Evolutionary conservation across 2,113 vertebrate species (phyloP), one percentile per base, ranked within the genome.

Genomic region (Sceloporus undulatus): DNA sequence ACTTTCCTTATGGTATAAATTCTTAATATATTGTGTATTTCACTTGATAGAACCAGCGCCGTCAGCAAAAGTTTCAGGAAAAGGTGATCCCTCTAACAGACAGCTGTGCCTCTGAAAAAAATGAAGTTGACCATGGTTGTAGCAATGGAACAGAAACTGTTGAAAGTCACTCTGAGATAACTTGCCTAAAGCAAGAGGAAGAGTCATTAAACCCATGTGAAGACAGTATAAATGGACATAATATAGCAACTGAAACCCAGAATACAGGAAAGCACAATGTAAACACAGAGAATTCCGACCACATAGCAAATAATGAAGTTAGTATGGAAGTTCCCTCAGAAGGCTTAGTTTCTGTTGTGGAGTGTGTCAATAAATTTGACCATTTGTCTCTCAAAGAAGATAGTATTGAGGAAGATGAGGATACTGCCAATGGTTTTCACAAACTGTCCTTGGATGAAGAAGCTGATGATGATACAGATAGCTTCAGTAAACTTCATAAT

Each of bases 41-140:
- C 79, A 73, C 93, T 95, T 79, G 79, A 59, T 89, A 99, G 99
- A 98, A 94, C 89, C 98, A 98, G 88, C 98, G 97, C 86, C 96
- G 96, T 40, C 98, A 98, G 92, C 98, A 98, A 87, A 99, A 98
- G 88, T 59, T 97, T 84, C 97, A 97, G 75, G 94, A 92, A 79
- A 98, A 97, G 93, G 52, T 96, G 8, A 91, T 97, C 90, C 94
- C 83, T n/a, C 92, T 97, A 88, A 91, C 90, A 88, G 89, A 89
- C 79, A 79, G 93, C 59, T 91, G 73, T 85, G 9, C 85, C 65
- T 2, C 80, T 56, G 89, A 94, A 80, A 83, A 92, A 84, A 74
- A 89, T 83, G 93, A 96, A 93, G 86, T 82, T 81, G 87, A 94
- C 76, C 80, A 89, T 0, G 40, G 86, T 9, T 90, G 87, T 68